Evolutionary conservation across 1,140 invertebrate genomes (phyloP), one percentile per base, ranked within the genome.

Genomic region (Drosophila micromelanica): DNA sequence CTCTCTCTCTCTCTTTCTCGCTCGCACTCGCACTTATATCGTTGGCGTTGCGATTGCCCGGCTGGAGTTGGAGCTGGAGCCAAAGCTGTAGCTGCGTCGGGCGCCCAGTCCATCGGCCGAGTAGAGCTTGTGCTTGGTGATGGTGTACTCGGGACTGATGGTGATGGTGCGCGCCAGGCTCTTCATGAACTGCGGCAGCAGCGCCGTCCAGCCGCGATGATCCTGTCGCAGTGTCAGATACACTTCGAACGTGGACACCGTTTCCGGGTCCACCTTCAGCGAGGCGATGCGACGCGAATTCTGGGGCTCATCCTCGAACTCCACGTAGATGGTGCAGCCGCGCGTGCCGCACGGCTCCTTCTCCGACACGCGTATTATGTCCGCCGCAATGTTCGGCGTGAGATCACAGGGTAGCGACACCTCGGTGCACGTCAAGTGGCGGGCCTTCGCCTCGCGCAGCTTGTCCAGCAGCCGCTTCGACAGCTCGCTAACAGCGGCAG

Each of bases 41-140:
- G 90, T 78, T 54, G 82, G 90, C 71, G 90, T 91, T 46, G 76
- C 84, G 32, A 84, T 89, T 27, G 82, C 90, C 67, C 62, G 69
- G 75, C 82, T 61, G 73, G 78, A 56, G 80, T 86, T 69, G 45
- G 77, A 67, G 56, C 63, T 45, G 11, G 65, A 89, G 70, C 84
- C 84, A 20, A 89, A 87, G 52, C 80, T 85, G 61, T 89, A 78
- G 72, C 85, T 87, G 8, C 79, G 73, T 11, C 80, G 48, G n/a
- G 82, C 85, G 11, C 80, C 76, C 54, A 90, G 54, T 1, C 82
- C 76, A 48, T 91, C 82, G 5, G 82, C 68, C 11, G 90, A 90
- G 52, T 97, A 97, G 32, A 97, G 93, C 92, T 97, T 97, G 92
- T 96, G 97, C 93, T 97, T 97, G 77, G 95, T 95, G 85, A 97